Percentiles rank a stretch among this genome's conserved stretches.
Conservation (phyloP, 2,888 invertebrate genomes). For the Prenolepis imparis region DNA sequence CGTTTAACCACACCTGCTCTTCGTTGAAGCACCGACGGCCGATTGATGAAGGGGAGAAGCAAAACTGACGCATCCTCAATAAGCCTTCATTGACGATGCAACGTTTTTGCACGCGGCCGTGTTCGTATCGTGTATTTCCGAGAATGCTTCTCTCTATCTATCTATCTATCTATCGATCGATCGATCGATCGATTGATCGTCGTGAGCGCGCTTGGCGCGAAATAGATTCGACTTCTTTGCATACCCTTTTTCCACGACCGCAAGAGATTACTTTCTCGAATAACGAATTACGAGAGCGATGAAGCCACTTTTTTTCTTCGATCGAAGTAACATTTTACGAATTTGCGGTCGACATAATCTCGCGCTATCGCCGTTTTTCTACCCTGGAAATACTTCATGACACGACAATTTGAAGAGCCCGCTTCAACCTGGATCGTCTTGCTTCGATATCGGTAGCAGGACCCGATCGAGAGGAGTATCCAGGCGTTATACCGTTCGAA, state of each 20-base stretch:
- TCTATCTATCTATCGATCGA: slow-evolving; percentile 28
- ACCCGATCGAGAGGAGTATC: not conserved
- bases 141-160: slow-evolving; percentile 57
- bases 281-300: not conserved
- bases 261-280: slow-evolving; percentile 30
- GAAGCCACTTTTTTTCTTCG: slow-evolving; percentile 23
- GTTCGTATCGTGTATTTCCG: slow-evolving; percentile 69
- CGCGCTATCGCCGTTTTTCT: not conserved
- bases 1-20: slow-evolving; percentile 73
- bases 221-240: slow-evolving; percentile 59
- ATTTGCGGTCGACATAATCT: slow-evolving; percentile 29
- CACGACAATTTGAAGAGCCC: not conserved
- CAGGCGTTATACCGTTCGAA: slow-evolving; percentile 55
- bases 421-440: slow-evolving; percentile 3
- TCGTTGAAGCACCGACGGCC: slow-evolving; percentile 65
- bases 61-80: slow-evolving; percentile 72
- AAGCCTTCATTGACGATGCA: slow-evolving; percentile 72
- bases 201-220: slow-evolving; percentile 22
- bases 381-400: not conserved
- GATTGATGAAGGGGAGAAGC: slow-evolving; percentile 63
- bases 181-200: slow-evolving; percentile 24
- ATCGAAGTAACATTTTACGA: slow-evolving; percentile 20
- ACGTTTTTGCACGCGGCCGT: slow-evolving; percentile 72
- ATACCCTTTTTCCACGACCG: not conserved
- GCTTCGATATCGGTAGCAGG: slow-evolving; percentile 4